Percentiles rank a stretch among this genome's conserved stretches.
Evolutionary conservation across 2,797 vertebrate species (phyloP).

Genomic region (Enteromius anoplus): DNA sequence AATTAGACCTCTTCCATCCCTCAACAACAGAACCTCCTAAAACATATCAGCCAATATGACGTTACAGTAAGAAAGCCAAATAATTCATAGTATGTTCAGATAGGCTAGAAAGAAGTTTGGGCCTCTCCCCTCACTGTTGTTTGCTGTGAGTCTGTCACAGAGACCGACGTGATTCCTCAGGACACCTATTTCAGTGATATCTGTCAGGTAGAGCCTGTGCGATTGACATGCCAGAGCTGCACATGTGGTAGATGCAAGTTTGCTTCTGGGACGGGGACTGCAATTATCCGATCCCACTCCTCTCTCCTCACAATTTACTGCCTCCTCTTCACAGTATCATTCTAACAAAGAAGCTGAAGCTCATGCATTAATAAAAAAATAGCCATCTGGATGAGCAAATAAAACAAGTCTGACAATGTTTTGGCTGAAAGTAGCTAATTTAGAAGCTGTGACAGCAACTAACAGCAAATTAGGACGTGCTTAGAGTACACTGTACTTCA

Average conservation of each 20-base stretch:
- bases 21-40: neutral
- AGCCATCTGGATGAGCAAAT: too few relatives aligned
- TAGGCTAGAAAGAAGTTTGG: neutral
- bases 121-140: neutral
- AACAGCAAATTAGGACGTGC: neutral
- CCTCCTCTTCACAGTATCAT: neutral
- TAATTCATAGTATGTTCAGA: neutral
- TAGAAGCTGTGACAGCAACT: neutral
- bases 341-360: neutral
- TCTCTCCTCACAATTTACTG: neutral
- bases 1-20: neutral
- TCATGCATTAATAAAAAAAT: too few relatives aligned
- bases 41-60: neutral
- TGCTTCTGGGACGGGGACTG: neutral
- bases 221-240: neutral
- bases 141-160: neutral
- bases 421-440: neutral
- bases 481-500: neutral
- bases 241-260: neutral
- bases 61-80: neutral
- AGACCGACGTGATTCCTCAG: neutral
- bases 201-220: neutral
- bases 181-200: constrained; percentile 2
- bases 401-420: neutral
- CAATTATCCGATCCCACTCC: constrained; percentile 2